These are phyloP conservation scores for Eubucco bourcierii DNA, from an alignment of 2,113 vertebrate species.

Conservation along the genomic window DNA sequence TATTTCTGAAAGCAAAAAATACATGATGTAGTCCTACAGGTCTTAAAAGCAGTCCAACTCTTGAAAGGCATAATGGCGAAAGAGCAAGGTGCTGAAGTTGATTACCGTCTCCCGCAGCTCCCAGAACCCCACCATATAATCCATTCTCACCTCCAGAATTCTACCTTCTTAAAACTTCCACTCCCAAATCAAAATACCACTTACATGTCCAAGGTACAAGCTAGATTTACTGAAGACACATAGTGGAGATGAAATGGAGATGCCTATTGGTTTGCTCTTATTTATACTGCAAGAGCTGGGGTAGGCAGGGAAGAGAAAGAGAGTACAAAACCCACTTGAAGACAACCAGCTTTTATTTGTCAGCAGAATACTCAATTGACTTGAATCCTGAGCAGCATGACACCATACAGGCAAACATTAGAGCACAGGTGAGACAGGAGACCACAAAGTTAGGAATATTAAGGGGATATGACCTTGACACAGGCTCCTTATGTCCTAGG, in stretches of 20 bases:
- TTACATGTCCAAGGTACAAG: no score
- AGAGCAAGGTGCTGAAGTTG: not conserved
- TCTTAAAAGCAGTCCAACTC: not conserved
- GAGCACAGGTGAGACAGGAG: not conserved
- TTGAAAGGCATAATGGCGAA: not conserved
- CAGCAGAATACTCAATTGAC: not conserved
- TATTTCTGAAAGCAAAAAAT: not conserved
- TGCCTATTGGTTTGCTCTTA: no score
- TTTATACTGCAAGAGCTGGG: no score
- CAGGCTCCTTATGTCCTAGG: not conserved
- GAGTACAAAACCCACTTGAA: no score
- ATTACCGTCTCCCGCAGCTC: not conserved
- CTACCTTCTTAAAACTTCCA: not conserved
- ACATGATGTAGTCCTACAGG: not conserved
- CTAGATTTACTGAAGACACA: no score
- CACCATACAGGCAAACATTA: not conserved
- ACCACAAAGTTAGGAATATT: not conserved
- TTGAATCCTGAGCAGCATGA: not conserved
- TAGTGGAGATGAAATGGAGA: no score
- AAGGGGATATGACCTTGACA: not conserved
- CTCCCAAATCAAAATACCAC: not conserved
- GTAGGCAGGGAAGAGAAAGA: no score
- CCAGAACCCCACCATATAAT: not conserved
- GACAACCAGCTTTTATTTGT: not conserved
- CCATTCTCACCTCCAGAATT: not conserved